Conservation (phyloP, 2,888 invertebrate species). For the Diogma glabrata region DNA sequence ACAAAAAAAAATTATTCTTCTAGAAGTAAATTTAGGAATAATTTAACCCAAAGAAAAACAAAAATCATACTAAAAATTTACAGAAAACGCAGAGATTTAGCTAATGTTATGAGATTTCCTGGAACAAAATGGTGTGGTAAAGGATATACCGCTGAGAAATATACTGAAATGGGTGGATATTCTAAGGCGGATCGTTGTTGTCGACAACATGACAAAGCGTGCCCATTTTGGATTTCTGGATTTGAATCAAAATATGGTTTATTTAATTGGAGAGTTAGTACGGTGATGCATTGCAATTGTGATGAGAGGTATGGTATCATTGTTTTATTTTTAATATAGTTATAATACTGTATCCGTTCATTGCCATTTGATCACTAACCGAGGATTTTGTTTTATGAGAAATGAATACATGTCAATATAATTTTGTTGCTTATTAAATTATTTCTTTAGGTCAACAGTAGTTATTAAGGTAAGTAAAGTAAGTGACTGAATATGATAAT, state of each 20-base stretch:
- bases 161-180: conserved; percentile 68
- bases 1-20: too few relatives aligned
- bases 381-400: too few relatives aligned
- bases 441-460: too few relatives aligned
- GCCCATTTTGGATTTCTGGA: conserved; percentile 69
- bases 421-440: too few relatives aligned
- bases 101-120: conserved; percentile 60
- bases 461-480: too few relatives aligned
- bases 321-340: background rate
- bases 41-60: too few relatives aligned
- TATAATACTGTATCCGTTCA: background rate
- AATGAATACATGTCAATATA: too few relatives aligned
- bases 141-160: conserved; percentile 63
- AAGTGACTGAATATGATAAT: too few relatives aligned
- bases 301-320: conserved; percentile 59
- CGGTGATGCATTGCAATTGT: conserved; percentile 79
- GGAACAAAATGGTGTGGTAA: conserved; percentile 89
- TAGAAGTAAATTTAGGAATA: too few relatives aligned
- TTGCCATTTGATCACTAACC: too few relatives aligned
- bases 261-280: conserved; percentile 76
- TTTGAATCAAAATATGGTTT: conserved; percentile 68
- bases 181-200: conserved; percentile 72
- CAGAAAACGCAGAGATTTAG: conserved; percentile 40
- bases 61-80: too few relatives aligned
- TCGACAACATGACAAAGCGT: conserved; percentile 63